Percentiles rank a stretch among this genome's conserved stretches.
Conservation (phyloP, 1,140 invertebrate genomes). For the Lineus longissimus region DNA sequence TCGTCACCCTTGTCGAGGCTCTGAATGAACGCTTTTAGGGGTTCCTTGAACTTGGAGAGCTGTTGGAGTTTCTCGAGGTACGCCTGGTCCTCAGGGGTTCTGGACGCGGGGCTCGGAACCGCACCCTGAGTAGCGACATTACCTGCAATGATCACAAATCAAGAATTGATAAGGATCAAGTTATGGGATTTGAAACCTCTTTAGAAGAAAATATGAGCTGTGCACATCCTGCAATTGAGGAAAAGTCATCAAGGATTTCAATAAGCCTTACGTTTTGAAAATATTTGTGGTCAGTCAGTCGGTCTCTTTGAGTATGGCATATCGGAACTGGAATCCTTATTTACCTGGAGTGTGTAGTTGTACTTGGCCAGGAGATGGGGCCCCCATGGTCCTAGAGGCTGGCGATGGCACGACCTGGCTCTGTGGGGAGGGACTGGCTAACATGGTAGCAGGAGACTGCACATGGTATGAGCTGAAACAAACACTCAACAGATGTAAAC, state of each 20-base stretch:
- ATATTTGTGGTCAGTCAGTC: no score
- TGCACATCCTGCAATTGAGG: background rate
- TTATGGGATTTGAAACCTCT: background rate
- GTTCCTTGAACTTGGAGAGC: constrained; percentile 88
- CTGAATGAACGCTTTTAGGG: constrained; percentile 79
- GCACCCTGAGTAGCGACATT: constrained; percentile 53
- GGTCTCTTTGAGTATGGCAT: no score
- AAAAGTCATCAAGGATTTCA: no score
- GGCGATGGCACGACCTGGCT: constrained; percentile 67
- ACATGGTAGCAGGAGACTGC: constrained; percentile 29
- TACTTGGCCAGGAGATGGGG: constrained; percentile 47
- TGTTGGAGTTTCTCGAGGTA: constrained; percentile 89
- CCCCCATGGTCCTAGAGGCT: constrained; percentile 57
- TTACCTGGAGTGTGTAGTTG: constrained; percentile 47
- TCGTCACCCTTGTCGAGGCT: constrained; percentile 67
- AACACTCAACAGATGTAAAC: background rate
- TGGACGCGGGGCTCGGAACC: constrained; percentile 48
- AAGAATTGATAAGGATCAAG: background rate
- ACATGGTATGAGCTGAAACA: background rate
- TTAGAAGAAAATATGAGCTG: background rate
- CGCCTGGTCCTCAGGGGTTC: constrained; percentile 70
- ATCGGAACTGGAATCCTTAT: no score
- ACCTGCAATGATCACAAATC: constrained; percentile 78
- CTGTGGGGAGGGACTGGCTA: constrained; percentile 33
- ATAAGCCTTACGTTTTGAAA: no score